Evolutionary conservation across 2,888 invertebrate genomes (phyloP), one percentile per base, ranked within the genome.

Genomic region (Cremastobaeus sp.): DNA sequence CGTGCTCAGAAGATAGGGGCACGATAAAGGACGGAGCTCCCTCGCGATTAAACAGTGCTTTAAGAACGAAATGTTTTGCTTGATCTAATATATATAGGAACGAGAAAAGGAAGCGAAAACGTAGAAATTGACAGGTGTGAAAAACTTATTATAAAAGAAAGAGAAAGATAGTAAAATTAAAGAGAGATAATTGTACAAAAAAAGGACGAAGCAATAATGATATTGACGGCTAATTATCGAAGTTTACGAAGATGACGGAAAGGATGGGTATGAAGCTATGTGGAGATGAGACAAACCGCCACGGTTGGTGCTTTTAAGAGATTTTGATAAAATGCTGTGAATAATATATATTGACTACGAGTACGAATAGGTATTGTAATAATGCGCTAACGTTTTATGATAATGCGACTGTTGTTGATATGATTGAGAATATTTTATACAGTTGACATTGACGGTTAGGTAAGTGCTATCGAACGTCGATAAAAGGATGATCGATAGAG

Each of bases 291-390:
- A 80, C 72, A 76, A 80, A 77, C 80, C 84, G 81, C 82, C 82
- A 82, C 81, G 82, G 80, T 82, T 85, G 85, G 85, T 84, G 85
- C 84, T 87, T 86, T 85, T 83, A 85, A 86, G 84, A 87, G 86
- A 86, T 87, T 87, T 87, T 86, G 86, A 87, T 86, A 87, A 88
- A 87, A 88, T 85, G 86, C 87, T 88, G 86, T 87, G 87, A 88
- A 88, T 87, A 87, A 82, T 87, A 85, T 86, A 87, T 86, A 87
- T 85, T 86, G 85, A 85, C 86, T 85, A 85, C 81, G 82, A 82
- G 83, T 79, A 85, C 81, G 83, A 84, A 83, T 79, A 78, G 78
- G 82, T 86, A 85, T 84, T 86, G 86, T 87, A 86, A 86, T 86
- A 84, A 84, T 86, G 85, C 85, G 86, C 84, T 83, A 83, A 83